phyloP scores from a whole-genome alignment of 2,797 vertebrate genomes.

The Streptopelia turtur region DNA sequence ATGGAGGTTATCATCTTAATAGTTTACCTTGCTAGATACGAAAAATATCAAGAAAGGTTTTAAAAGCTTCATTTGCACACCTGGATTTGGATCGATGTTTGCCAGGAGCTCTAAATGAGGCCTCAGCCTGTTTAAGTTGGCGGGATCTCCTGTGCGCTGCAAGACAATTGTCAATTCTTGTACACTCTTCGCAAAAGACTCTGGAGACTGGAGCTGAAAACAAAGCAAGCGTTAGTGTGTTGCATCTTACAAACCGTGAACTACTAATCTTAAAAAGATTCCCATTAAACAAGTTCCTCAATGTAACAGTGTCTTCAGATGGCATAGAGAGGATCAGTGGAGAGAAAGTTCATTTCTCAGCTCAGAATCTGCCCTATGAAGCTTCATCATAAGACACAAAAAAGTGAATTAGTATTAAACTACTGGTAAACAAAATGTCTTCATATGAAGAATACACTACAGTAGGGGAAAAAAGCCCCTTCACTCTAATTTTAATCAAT shows the following conservation, averaged over 20 bases:
- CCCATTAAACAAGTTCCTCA: not conserved
- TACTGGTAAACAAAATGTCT: not conserved
- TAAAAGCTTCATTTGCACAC: constrained; percentile 66
- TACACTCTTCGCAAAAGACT: constrained; percentile 96
- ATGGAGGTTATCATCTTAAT: not conserved
- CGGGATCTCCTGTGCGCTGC: constrained; percentile 94
- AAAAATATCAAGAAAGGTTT: not conserved
- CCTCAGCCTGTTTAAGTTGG: constrained; percentile 92
- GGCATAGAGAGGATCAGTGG: constrained; percentile 74
- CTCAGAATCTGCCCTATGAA: constrained; percentile 98
- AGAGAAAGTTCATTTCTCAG: constrained; percentile 76
- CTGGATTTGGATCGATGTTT: constrained; percentile 95
- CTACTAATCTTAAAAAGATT: not conserved
- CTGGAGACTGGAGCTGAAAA: constrained; percentile 92
- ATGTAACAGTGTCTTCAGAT: constrained; percentile 76
- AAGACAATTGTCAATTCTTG: constrained; percentile 96
- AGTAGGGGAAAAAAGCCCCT: not conserved
- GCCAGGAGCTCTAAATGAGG: constrained; percentile 93
- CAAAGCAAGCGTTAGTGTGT: constrained; percentile 14
- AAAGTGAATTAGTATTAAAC: not conserved
- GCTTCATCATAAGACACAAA: constrained; percentile 88
- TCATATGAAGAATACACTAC: not conserved
- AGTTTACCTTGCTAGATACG: not conserved
- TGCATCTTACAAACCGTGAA: not conserved
- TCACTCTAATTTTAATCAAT: not conserved